A percentile compares a stretch with the other conserved stretches of the same genome.
These are phyloP conservation scores for Styela clava DNA, from an alignment of 23 tunicate species.

Conservation along the genomic window DNA sequence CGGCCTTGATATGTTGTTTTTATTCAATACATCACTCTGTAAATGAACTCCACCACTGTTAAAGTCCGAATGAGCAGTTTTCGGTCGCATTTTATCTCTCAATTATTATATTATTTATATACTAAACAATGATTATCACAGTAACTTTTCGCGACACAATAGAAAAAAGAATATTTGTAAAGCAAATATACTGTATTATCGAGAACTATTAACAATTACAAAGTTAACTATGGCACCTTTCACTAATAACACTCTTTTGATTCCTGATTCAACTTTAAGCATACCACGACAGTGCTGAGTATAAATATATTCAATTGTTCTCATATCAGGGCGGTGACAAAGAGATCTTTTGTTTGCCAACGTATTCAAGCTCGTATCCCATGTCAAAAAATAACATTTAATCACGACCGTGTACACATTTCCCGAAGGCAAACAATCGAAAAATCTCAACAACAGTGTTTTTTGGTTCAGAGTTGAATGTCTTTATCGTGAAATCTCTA, in stretches of 20 bases:
- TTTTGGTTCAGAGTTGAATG: neutral
- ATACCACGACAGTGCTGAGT: neutral
- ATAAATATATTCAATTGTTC: neutral
- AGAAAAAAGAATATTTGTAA: too few relatives aligned
- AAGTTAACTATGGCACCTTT: too few relatives aligned
- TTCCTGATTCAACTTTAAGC: neutral
- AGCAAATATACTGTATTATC: too few relatives aligned
- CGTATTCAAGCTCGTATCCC: slow-evolving; percentile 7
- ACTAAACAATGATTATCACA: neutral
- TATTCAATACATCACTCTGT: neutral
- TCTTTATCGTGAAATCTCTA: neutral
- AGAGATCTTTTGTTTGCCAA: slow-evolving; percentile 4
- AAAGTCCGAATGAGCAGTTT: neutral
- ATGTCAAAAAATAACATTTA: slow-evolving; percentile 6
- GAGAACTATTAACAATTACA: too few relatives aligned
- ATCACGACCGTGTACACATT: neutral
- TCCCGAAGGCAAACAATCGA: neutral
- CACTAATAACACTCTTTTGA: too few relatives aligned
- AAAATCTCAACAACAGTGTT: neutral
- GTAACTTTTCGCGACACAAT: too few relatives aligned
- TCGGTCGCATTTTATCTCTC: neutral
- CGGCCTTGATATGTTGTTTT: neutral
- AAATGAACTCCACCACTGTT: neutral
- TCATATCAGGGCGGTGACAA: neutral
- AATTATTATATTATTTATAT: too few relatives aligned